Conservation (phyloP, 2,797 vertebrate species). For the Sebastes iracundus region DNA sequence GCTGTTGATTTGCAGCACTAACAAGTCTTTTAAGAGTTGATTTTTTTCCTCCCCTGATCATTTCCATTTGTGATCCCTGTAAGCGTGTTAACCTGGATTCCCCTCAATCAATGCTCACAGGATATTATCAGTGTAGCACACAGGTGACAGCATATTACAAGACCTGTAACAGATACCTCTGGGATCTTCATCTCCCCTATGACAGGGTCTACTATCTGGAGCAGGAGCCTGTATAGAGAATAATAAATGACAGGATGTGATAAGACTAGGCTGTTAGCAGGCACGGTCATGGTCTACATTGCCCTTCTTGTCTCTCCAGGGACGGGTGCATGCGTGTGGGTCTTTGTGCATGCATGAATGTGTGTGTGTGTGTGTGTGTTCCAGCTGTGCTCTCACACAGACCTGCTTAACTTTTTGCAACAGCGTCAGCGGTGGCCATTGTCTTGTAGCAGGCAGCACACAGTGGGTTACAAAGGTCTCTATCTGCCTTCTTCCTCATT, state of each 20-base stretch:
- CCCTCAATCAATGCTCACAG: constrained; percentile 55
- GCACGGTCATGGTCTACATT: constrained; percentile 75
- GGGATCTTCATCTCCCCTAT: constrained; percentile 71
- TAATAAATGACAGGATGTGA: constrained; percentile 80
- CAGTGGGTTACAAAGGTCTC: constrained; percentile 79
- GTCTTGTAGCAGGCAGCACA: constrained; percentile 67
- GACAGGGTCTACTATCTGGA: constrained; percentile 69
- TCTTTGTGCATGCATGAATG: constrained; percentile 49
- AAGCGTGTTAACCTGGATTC: constrained; percentile 64
- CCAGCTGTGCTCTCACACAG: constrained; percentile 55
- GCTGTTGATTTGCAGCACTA: constrained; percentile 73
- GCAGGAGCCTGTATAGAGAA: constrained; percentile 65
- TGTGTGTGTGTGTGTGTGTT: constrained; percentile 32
- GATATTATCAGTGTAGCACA: constrained; percentile 50
- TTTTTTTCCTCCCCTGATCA: constrained; percentile 57
- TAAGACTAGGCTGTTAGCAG: constrained; percentile 75
- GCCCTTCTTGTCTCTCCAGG: constrained; percentile 74
- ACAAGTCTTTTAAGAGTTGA: constrained; percentile 69
- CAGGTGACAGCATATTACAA: constrained; percentile 74
- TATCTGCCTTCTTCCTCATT: constrained; percentile 82
- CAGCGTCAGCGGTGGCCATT: constrained; percentile 56
- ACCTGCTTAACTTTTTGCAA: constrained; percentile 63
- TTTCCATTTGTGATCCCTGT: constrained; percentile 39
- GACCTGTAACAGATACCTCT: constrained; percentile 71
- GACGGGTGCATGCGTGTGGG: constrained; percentile 30